phyloP scores from a whole-genome alignment of 1,140 invertebrate species.

The Panagrolaimus sp. region DNA sequence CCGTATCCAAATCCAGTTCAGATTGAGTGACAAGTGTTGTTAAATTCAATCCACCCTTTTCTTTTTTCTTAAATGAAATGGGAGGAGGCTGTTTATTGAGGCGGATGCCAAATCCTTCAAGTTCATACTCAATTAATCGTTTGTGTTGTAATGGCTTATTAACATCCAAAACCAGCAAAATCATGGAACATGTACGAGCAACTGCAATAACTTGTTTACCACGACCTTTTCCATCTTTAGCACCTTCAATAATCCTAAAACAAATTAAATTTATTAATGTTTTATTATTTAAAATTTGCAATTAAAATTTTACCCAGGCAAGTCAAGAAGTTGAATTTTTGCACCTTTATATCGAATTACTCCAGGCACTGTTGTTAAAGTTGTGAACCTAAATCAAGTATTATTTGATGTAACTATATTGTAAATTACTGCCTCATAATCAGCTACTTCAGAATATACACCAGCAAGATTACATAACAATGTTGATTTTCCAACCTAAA shows the following conservation, averaged over 20 bases:
- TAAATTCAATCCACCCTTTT: conserved; percentile 93
- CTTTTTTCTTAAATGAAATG: conserved; percentile 90
- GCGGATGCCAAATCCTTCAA: conserved; percentile 95
- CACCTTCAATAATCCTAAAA: conserved; percentile 99
- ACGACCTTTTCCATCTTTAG: conserved; percentile 97
- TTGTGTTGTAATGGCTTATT: conserved; percentile 94
- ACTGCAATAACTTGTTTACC: conserved; percentile 98
- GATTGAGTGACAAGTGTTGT: conserved; percentile 80
- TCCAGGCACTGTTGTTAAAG: conserved; percentile 95
- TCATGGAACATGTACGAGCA: conserved; percentile 90
- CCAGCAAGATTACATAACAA: conserved; percentile 90
- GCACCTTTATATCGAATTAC: conserved; percentile 99
- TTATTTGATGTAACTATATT: too few relatives aligned
- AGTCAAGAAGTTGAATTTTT: conserved; percentile 94
- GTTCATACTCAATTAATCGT: conserved; percentile 87
- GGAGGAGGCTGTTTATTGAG: conserved; percentile 81
- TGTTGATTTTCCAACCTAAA: conserved; percentile 98
- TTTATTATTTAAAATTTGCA: too few relatives aligned
- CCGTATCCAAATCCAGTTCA: conserved; percentile 87
- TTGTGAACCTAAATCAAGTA: too few relatives aligned
- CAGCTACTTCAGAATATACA: conserved; percentile 97
- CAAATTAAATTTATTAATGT: conserved; percentile 69
- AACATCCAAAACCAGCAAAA: conserved; percentile 96
- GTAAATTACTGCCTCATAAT: too few relatives aligned
- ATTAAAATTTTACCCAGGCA: conserved; percentile 60